Evolutionary conservation across 2,797 vertebrate species (phyloP).

Genomic region (Austrolebias charrua): DNA sequence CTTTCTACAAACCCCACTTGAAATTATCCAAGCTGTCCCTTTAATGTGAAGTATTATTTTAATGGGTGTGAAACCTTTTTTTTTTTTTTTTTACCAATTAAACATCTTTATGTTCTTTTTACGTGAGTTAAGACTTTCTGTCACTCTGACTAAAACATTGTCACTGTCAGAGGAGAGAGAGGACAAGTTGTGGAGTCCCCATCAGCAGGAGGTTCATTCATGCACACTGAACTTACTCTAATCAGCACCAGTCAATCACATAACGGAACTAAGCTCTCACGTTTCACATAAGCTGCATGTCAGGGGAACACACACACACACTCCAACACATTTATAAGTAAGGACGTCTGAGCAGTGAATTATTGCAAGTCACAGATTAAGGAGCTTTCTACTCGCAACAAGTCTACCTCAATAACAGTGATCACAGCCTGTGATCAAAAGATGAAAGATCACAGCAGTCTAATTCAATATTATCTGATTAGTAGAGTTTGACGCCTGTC

Average conservation of each 20-base stretch:
- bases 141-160: constrained; percentile 18
- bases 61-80: too few species aligned
- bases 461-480: constrained; percentile 19
- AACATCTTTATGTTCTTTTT: constrained; percentile 2
- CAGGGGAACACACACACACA: constrained; percentile 13
- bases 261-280: constrained; percentile 23
- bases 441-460: constrained; percentile 18
- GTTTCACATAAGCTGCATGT: constrained; percentile 23
- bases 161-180: constrained; percentile 13
- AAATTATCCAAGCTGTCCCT: too few species aligned
- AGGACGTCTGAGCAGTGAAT: constrained; percentile 10
- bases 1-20: too few species aligned
- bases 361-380: constrained; percentile 22
- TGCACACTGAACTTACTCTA: constrained; percentile 37
- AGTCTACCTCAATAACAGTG: constrained; percentile 8
- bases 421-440: constrained; percentile 17
- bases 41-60: too few species aligned
- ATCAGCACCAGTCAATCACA: constrained; percentile 53
- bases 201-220: constrained; percentile 20
- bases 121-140: constrained; percentile 46
- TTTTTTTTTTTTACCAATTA: too few species aligned
- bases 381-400: constrained; percentile 10
- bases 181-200: constrained; percentile 18
- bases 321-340: constrained; percentile 12
- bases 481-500: constrained; percentile 9